phyloP scores from a whole-genome alignment of 2,888 invertebrate genomes.

The Mylabris sibirica region DNA sequence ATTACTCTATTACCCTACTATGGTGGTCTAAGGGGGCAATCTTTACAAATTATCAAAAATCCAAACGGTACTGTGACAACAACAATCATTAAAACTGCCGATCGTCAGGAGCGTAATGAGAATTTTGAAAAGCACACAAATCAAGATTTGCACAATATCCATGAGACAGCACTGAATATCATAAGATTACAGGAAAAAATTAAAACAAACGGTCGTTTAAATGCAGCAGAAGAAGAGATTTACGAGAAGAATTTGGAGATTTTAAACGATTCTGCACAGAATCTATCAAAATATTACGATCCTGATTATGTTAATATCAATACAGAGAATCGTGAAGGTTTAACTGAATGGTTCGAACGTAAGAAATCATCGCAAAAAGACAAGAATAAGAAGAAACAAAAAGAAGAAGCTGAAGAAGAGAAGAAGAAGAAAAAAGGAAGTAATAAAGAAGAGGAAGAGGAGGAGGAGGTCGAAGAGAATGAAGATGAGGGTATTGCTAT shows the following conservation, averaged over 20 bases:
- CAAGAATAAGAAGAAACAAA: constrained; percentile 46
- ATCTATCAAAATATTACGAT: constrained; percentile 54
- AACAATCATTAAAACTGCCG: constrained; percentile 58
- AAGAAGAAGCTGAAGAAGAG: constrained; percentile 35
- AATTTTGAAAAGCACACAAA: constrained; percentile 46
- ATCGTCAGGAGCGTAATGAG: constrained; percentile 33
- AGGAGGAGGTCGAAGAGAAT: constrained; percentile 56
- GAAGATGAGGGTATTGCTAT: constrained; percentile 60
- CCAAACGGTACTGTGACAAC: constrained; percentile 61
- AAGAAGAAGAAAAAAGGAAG: constrained; percentile 40
- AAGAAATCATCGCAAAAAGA: constrained; percentile 52
- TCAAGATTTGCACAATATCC: constrained; percentile 64
- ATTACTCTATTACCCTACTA: constrained; percentile 69
- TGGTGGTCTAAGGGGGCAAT: constrained; percentile 76
- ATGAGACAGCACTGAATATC: constrained; percentile 66
- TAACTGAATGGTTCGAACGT: constrained; percentile 55
- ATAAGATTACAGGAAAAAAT: constrained; percentile 70
- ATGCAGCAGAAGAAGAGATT: constrained; percentile 64
- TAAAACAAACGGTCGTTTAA: constrained; percentile 67
- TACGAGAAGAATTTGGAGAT: constrained; percentile 67
- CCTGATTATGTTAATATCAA: constrained; percentile 45
- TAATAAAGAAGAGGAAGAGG: constrained; percentile 46
- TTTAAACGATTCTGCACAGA: constrained; percentile 54
- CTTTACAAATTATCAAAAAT: constrained; percentile 68
- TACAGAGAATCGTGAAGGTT: constrained; percentile 49